Base-by-base conservation (phyloP, 2,888 invertebrate species). In the Cyrtodaria siliqua region DNA sequence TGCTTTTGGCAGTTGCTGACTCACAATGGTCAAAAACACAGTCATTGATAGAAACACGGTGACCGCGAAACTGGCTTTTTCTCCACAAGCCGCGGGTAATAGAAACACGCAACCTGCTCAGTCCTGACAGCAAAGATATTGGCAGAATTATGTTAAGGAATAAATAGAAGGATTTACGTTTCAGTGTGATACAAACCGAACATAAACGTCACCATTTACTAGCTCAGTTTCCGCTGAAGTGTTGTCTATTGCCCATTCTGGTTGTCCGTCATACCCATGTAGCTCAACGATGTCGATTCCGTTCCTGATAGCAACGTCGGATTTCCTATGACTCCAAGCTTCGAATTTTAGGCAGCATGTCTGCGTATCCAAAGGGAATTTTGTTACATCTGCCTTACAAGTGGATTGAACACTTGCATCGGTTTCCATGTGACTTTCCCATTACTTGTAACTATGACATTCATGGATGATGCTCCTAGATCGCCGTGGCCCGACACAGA, bases 321-420 rank as follows among this genome's bases (percentile, higher is more conserved):
- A 55, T 14, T 29, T 29, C 8, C 33, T 0, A 26, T 59, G 27
- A 26, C 59, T 76, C 56, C 61, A 69, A 0, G 55, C 47, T 42
- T 80, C 76, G n/a, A 80, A 69, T 16, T 57, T 47, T 18, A 80
- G 44, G 27, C 64, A 61, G 26, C 79, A 80, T 16, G 14, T 60
- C 24, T 80, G 79, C 6, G 47, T 61, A 33, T 80, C 80, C 29
- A 76, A 47, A 12, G 76, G 80, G 40, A 66, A 76, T 9, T 70
- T 38, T 8, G 50, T 60, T 3, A 76, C 63, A 27, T 80, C 69
- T 2, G 62, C 56, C 3, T 40, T n/a, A 47, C 80, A 80, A 8
- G 62, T 64, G 14, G 68, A 69, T 38, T 29, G 38, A 76, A 70
- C 14, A 67, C 69, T 16, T 76, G 47, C 50, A 73, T 62, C 2